Percentiles rank a stretch among this genome's conserved stretches.
Conservation (phyloP, 2,888 invertebrate species). For the Graphium colonna region DNA sequence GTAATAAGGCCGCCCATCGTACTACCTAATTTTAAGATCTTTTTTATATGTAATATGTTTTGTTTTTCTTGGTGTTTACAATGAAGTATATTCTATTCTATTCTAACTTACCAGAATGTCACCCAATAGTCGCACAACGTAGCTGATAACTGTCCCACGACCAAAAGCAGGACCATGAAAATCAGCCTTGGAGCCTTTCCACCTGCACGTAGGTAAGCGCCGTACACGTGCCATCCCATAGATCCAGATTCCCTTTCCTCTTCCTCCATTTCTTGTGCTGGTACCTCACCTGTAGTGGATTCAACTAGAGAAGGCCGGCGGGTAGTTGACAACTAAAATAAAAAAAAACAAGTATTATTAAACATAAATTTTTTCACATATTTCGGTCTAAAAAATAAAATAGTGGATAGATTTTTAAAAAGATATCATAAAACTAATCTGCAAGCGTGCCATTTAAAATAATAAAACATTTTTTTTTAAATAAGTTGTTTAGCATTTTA, state of each 20-base stretch:
- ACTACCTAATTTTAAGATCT: too few species aligned
- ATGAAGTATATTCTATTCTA: too few species aligned
- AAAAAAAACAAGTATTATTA: conserved; percentile 22
- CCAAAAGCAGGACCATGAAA: conserved; percentile 76
- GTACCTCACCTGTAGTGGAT: conserved; percentile 60
- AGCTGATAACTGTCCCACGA: conserved; percentile 83
- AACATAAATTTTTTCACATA: conserved; percentile 12
- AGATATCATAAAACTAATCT: too few species aligned
- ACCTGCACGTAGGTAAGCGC: conserved; percentile 81
- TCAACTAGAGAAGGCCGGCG: conserved; percentile 70
- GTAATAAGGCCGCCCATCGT: too few species aligned
- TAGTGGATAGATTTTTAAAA: too few species aligned
- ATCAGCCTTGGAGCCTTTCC: conserved; percentile 76
- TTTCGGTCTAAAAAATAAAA: too few species aligned
- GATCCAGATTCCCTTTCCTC: conserved; percentile 82
- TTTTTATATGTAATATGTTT: too few species aligned
- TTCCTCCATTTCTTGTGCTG: conserved; percentile 80
- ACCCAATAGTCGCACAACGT: conserved; percentile 89
- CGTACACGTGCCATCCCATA: conserved; percentile 82
- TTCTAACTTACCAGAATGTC: conserved; percentile 81
- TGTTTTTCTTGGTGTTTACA: too few species aligned
- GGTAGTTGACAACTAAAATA: conserved; percentile 62
- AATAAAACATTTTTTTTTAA: too few species aligned
- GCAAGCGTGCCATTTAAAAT: too few species aligned
- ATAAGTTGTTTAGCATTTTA: too few species aligned